Base-by-base conservation (phyloP, 2,888 invertebrate genomes). In the Hoplodrina blanda region DNA sequence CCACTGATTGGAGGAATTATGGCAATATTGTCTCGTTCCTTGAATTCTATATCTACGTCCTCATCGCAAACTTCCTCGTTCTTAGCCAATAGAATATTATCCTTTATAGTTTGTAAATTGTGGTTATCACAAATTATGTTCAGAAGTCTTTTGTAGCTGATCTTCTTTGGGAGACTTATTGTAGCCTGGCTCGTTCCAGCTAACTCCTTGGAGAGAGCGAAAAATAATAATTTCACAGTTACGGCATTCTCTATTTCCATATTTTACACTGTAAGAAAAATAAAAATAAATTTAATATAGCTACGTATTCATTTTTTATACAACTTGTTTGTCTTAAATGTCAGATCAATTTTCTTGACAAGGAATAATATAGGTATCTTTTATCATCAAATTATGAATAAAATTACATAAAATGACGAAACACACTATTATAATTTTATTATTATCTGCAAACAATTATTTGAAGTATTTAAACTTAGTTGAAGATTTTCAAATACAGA, bases 1-100 rank as follows among this genome's bases (percentile, higher is more conserved):
- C 99, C 99, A 94, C 99, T 99, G 62, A 99, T 96, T 0, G 99
- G 99, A 64, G 99, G 99, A 88, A 99, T 99, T 17, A 99, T 96
- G 76, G 99, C 99, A 76, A 99, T 96, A 91, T 97, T 98, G 96
- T 99, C 99, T 76, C 97, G 97, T 37, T 97, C 95, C 52, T 96
- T 96, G 8, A 98, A 92, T 30, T 94, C 89, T 52, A 98, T 91
- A 53, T 93, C 91, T 50, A 94, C 91, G 49, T 96, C 94, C 2
- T 96, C 94, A 67, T 95, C 92, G 76, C 97, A 96, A 83, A 98
- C 98, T 81, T 97, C 97, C 88, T 99, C 98, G 95, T 99, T 99
- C 61, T 98, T 94, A 0, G 99, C 98, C 71, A 99, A 86, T 53
- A 99, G 97, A 52, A 99, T 93, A 87, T 96, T 97, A 61, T 97